These are phyloP conservation scores for Thalassarche chlororhynchos DNA, from an alignment of 2,113 vertebrate genomes.

Conservation along the genomic window DNA sequence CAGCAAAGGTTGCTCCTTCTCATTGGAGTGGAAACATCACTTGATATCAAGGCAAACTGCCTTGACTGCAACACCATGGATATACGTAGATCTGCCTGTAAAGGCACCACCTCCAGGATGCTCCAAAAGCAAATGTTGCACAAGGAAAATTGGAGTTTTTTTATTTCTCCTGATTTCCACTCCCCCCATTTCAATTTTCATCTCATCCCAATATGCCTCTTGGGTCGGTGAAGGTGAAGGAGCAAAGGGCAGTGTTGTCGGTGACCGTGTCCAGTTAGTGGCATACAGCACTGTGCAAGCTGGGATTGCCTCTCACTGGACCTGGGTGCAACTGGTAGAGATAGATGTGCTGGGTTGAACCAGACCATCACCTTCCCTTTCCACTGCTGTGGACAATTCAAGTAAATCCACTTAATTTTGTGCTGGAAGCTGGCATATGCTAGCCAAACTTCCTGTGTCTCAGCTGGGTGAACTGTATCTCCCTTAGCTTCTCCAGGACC, in stretches of 20 bases:
- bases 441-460: not conserved
- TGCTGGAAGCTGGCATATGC: not conserved
- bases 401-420: not conserved
- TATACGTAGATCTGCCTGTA: not conserved
- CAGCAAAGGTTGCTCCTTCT: not conserved
- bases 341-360: not conserved
- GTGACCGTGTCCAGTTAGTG: too few relatives aligned
- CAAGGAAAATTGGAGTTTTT: not conserved
- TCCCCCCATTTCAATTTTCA: not conserved
- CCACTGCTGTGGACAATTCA: not conserved
- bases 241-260: not conserved
- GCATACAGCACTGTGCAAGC: not conserved
- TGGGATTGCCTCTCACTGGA: not conserved
- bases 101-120: not conserved
- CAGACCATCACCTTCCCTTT: not conserved
- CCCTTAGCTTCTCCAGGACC: not conserved
- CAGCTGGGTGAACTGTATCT: not conserved
- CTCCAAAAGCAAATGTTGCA: not conserved
- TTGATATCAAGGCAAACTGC: not conserved
- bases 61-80: not conserved
- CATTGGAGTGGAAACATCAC: not conserved
- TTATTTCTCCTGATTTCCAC: not conserved
- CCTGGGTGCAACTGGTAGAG: not conserved
- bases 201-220: too few relatives aligned
- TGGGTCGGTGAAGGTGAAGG: not conserved